Percentiles rank a stretch among this genome's conserved stretches.
Conservation (phyloP, 2,113 vertebrate genomes). For the Leptosomus discolor region DNA sequence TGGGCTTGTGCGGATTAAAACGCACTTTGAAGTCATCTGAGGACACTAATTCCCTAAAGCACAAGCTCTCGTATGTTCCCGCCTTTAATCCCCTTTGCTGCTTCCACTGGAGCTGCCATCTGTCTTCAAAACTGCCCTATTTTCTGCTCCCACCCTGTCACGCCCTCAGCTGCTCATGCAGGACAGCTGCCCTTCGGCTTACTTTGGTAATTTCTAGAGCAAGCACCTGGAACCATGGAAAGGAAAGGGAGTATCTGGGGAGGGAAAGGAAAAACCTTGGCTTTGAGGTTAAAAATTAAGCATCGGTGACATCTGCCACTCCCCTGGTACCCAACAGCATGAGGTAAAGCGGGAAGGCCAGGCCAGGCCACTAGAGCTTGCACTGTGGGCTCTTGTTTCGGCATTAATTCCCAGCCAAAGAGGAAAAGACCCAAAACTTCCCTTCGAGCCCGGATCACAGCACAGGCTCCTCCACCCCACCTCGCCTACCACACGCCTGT, state of each 20-base stretch:
- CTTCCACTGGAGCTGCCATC: neutral
- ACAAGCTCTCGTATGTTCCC: neutral
- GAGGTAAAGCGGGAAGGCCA: neutral
- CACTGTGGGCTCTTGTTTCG: neutral
- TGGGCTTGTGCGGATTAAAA: neutral
- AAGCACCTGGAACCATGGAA: neutral
- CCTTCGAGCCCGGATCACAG: neutral
- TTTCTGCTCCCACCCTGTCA: neutral
- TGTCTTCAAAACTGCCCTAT: neutral
- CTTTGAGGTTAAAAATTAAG: neutral
- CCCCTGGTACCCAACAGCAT: neutral
- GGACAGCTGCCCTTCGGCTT: neutral
- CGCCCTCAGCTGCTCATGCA: neutral
- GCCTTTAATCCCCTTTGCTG: slow-evolving; percentile 2
- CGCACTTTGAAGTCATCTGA: neutral
- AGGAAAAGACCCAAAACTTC: neutral
- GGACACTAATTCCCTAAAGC: neutral
- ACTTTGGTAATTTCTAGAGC: neutral
- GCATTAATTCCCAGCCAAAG: neutral
- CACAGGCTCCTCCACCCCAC: neutral
- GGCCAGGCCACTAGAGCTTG: neutral
- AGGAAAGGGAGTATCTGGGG: neutral
- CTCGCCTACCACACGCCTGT: rapidly evolving
- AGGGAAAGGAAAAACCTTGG: neutral
- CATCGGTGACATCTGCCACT: neutral